phyloP scores from a whole-genome alignment of 2,888 invertebrate species.

The Scrobipalpa costella region DNA sequence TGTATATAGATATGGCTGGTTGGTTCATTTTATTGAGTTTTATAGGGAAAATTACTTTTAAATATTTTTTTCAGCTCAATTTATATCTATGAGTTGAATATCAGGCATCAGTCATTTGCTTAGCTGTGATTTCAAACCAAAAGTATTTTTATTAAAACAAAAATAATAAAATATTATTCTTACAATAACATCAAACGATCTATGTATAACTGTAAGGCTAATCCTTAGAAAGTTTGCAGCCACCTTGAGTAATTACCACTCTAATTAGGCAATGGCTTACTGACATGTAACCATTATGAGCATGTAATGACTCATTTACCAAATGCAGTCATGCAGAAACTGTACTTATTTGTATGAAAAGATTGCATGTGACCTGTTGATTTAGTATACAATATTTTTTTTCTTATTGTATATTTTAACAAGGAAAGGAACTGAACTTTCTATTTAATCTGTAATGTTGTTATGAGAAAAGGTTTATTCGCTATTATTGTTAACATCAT shows the following conservation, averaged over 20 bases:
- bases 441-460: not conserved
- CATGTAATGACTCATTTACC: slow-evolving; percentile 8
- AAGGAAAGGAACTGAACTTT: not conserved
- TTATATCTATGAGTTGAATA: no score
- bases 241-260: slow-evolving; percentile 27
- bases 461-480: not conserved
- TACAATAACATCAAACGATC: no score
- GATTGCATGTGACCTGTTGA: not conserved
- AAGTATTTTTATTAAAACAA: not conserved
- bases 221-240: slow-evolving; percentile 11
- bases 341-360: not conserved
- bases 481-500: not conserved
- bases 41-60: no score
- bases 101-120: no score
- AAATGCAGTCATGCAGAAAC: not conserved
- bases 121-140: not conserved
- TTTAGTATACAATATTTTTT: not conserved
- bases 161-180: not conserved
- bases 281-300: slow-evolving; percentile 14
- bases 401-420: no score
- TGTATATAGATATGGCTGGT: no score
- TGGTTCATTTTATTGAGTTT: no score
- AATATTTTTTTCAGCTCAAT: no score
- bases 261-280: slow-evolving; percentile 26
- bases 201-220: not conserved